These are phyloP conservation scores for Paratrypauchen microcephalus DNA, from an alignment of 2,797 vertebrate species.

Conservation along the genomic window DNA sequence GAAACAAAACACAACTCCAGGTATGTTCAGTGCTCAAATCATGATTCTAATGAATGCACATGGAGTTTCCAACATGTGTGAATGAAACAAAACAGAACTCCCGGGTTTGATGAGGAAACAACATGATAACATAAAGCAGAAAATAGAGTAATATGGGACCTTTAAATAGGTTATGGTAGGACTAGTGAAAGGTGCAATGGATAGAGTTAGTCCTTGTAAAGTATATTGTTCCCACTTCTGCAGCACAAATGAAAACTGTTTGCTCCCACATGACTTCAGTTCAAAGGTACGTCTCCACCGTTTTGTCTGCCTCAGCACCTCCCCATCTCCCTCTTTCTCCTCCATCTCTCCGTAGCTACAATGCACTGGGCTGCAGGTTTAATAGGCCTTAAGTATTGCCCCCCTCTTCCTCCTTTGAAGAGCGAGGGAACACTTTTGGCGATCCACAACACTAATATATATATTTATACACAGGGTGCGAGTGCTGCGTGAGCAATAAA, in stretches of 20 bases:
- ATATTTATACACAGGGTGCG: slow-evolving; percentile 44
- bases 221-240: slow-evolving; percentile 75
- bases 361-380: slow-evolving; percentile 73
- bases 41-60: no score
- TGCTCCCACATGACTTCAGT: slow-evolving; percentile 77
- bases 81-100: no score
- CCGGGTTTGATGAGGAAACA: no score
- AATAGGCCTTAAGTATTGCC: slow-evolving; percentile 75
- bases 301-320: slow-evolving; percentile 74
- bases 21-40: no score
- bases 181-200: no score
- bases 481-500: slow-evolving; percentile 68
- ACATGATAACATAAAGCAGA: no score
- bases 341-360: slow-evolving; percentile 42
- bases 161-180: no score
- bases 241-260: slow-evolving; percentile 61
- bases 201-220: no score
- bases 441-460: slow-evolving; percentile 11
- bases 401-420: slow-evolving; percentile 63
- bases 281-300: slow-evolving; percentile 72
- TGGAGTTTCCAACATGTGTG: no score
- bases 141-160: no score
- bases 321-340: slow-evolving; percentile 49
- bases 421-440: slow-evolving; percentile 61
- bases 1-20: no score